Conservation (phyloP, 2,888 invertebrate species). For the Eledona agricola region DNA sequence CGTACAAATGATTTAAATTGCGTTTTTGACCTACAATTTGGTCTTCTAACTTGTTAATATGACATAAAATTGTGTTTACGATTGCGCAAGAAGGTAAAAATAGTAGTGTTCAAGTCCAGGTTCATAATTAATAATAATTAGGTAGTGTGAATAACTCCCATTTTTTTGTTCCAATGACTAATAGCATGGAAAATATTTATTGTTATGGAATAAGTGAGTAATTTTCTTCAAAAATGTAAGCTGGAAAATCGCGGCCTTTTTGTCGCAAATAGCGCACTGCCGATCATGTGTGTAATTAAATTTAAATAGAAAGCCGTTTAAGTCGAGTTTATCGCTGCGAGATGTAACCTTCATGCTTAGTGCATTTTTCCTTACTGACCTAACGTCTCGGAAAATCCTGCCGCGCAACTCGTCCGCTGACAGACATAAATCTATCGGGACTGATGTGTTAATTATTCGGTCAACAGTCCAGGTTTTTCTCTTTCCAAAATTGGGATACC, state of each 20-base stretch:
- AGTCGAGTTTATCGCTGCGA: conserved; percentile 7
- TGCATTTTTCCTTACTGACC: conserved; percentile 7
- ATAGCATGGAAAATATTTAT: conserved; percentile 25
- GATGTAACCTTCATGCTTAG: conserved; percentile 15
- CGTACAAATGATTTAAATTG: too few relatives aligned
- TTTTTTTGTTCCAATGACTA: conserved; percentile 22
- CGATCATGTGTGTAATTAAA: conserved; percentile 12
- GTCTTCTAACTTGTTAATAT: too few relatives aligned
- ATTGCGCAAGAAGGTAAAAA: conserved; percentile 17
- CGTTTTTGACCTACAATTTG: too few relatives aligned
- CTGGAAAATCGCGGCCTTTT: neutral
- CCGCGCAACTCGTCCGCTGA: too few relatives aligned
- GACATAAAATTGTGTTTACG: conserved; percentile 13
- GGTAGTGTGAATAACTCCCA: conserved; percentile 26
- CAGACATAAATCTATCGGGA: conserved; percentile 27
- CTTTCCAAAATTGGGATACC: conserved; percentile 37
- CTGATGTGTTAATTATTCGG: conserved; percentile 20
- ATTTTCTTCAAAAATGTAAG: neutral
- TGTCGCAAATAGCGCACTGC: conserved; percentile 8
- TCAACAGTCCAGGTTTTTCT: conserved; percentile 33
- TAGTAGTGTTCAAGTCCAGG: conserved; percentile 16
- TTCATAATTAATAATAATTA: conserved; percentile 30
- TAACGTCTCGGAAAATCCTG: too few relatives aligned
- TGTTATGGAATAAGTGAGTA: neutral
- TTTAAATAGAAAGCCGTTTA: conserved; percentile 1